A percentile compares a stretch with the other conserved stretches of the same genome.
These are phyloP conservation scores for Podarcis siculus DNA, from an alignment of 2,797 vertebrate genomes.

Conservation along the genomic window DNA sequence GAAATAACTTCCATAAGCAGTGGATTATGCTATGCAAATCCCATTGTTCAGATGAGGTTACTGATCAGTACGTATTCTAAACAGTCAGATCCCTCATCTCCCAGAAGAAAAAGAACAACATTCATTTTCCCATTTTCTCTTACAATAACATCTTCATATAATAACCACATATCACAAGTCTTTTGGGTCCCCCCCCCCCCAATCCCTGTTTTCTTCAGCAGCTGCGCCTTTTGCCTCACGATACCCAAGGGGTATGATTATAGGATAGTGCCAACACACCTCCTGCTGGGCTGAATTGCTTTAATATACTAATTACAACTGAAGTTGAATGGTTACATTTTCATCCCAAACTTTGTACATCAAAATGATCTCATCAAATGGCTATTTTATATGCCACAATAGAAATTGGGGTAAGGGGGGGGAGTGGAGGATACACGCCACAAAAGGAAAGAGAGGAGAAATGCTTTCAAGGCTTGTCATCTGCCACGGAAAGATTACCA, in stretches of 20 bases:
- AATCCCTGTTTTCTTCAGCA: constrained; percentile 25
- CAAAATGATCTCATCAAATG: constrained; percentile 35
- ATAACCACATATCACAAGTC: not conserved
- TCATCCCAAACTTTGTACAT: not conserved
- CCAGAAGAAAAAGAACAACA: not conserved
- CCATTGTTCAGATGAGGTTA: not conserved
- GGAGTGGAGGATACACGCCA: not conserved
- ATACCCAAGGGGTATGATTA: constrained; percentile 30
- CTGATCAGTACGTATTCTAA: constrained; percentile 10
- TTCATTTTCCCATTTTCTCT: constrained; percentile 14
- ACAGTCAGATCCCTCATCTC: constrained; percentile 11
- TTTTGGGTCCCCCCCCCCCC: not conserved
- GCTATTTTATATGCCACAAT: constrained; percentile 22
- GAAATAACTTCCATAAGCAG: constrained; percentile 6
- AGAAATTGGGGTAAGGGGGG: not conserved
- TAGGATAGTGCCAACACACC: not conserved
- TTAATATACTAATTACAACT: constrained; percentile 37
- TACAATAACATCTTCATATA: not conserved
- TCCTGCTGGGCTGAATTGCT: constrained; percentile 27
- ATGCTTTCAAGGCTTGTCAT: not conserved
- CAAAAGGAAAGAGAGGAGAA: not conserved
- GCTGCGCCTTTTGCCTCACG: constrained; percentile 35
- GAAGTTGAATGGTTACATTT: not conserved
- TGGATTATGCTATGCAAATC: constrained; percentile 7
- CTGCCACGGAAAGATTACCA: not conserved